Evolutionary conservation across 92 coral and sea anemone genomes (phyloP), one percentile per base, ranked within the genome.

Genomic region (Pocillopora grandis): DNA sequence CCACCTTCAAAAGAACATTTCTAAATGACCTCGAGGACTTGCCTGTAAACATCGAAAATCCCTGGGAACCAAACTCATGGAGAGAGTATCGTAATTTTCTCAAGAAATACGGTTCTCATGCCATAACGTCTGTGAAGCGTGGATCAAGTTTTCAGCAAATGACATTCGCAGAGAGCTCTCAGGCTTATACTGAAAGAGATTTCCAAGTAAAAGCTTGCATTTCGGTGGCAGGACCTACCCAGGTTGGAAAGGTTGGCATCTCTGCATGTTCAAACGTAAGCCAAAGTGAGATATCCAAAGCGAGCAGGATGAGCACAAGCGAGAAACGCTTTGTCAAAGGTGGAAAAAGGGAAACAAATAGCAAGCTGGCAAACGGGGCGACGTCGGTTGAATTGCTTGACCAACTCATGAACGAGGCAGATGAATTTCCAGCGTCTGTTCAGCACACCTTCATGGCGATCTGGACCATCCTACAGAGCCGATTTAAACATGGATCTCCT

Each of bases 331-430:
- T 66, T 10, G 66, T 80, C 14, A 72, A 75, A 70, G 88, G 91
- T 12, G 91, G 91, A 21, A 77, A 52, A 0, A 21, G 71, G 16
- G 85, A 84, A 17, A 88, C 91, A 23, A 76, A 85, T 65, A 72
- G 52, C 52, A 56, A 71, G 61, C 87, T 88, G 55, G 21, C 83
- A n/a, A 75, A 61, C 63, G 63, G 35, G 49, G 49, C 7, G 3
- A 75, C 85, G 21, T 55, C 91, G 57, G 42, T 78, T 23, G 77
- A 79, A 58, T 82, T 89, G 20, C 74, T 84, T 36, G 60, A 71
- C 20, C 52, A 80, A 63, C 76, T 87, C 71, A 77, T 87, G 62
- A 56, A 75, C 23, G 86, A 87, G 63, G 90, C 63, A 21, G 6
- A 58, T 2, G 56, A 27, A 10, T 66, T 33, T 35, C n/a, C 79